These are phyloP conservation scores for Pseudoatta argentina DNA, from an alignment of 1,140 invertebrate species.

Conservation along the genomic window DNA sequence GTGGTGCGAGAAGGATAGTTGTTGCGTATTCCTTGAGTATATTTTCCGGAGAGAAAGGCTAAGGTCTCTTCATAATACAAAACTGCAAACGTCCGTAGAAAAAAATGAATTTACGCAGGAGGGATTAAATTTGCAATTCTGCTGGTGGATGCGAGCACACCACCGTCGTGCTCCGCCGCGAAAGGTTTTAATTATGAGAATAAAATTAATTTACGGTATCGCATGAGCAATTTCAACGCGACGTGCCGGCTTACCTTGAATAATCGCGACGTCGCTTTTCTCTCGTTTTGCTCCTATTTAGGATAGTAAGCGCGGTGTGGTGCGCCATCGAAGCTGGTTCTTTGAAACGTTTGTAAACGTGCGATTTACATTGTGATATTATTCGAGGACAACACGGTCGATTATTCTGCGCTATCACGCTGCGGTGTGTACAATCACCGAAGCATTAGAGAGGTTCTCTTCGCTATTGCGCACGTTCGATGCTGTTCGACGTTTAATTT, in stretches of 20 bases:
- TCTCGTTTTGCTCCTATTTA: slow-evolving; percentile 26
- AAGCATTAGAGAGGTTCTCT: background rate
- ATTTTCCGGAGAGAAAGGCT: background rate
- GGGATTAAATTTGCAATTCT: slow-evolving; percentile 52
- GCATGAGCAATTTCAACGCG: slow-evolving; percentile 35
- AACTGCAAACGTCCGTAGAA: slow-evolving; percentile 22
- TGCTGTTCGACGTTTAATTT: slow-evolving; percentile 46
- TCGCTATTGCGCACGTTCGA: background rate
- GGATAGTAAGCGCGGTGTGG: background rate
- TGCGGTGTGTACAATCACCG: slow-evolving; percentile 1
- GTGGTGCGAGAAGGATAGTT: no score
- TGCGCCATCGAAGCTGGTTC: background rate
- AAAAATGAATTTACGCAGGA: slow-evolving; percentile 25
- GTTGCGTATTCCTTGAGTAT: background rate
- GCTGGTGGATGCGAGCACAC: slow-evolving; percentile 32
- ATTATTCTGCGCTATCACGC: slow-evolving; percentile 23
- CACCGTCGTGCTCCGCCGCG: slow-evolving; percentile 13
- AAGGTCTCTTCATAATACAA: background rate
- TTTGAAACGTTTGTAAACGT: slow-evolving; percentile 20
- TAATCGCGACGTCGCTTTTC: slow-evolving; percentile 34
- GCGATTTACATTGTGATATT: slow-evolving; percentile 22
- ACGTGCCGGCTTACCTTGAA: slow-evolving; percentile 4
- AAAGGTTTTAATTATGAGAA: slow-evolving; percentile 62
- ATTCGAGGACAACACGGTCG: slow-evolving; percentile 9
- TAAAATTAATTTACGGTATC: slow-evolving; percentile 59